These are phyloP conservation scores for Lysiphlebus fabarum DNA, from an alignment of 1,140 invertebrate species.

Conservation along the genomic window DNA sequence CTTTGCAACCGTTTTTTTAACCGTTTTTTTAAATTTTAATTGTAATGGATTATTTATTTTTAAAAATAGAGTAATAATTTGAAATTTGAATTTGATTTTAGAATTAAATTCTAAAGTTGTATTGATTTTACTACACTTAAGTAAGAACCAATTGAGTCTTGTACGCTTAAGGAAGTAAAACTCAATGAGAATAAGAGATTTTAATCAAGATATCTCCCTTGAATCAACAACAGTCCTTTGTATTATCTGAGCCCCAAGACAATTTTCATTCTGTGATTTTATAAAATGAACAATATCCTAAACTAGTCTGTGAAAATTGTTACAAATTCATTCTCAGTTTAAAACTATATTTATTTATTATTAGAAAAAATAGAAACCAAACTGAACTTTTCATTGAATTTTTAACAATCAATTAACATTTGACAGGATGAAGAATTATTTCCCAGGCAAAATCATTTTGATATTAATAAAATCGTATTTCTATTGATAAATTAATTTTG, in stretches of 20 bases:
- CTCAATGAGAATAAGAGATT: background rate
- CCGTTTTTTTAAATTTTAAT: too few species aligned
- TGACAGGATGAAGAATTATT: too few species aligned
- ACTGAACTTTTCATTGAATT: too few species aligned
- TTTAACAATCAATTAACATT: too few species aligned
- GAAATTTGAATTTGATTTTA: background rate
- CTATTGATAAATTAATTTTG: too few species aligned
- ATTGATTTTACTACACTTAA: background rate
- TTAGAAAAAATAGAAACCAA: too few species aligned
- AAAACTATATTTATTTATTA: too few species aligned
- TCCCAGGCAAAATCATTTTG: too few species aligned
- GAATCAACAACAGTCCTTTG: background rate
- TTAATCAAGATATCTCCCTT: conserved; percentile 12
- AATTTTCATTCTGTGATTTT: conserved; percentile 1
- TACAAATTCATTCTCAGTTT: conserved; percentile 43
- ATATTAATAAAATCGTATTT: too few species aligned
- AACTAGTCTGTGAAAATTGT: conserved; percentile 44
- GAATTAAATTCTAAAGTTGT: too few species aligned
- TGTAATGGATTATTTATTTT: too few species aligned
- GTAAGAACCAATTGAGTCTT: conserved; percentile 6
- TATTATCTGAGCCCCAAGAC: background rate
- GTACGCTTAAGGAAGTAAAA: background rate
- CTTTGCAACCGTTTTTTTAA: conserved; percentile 17
- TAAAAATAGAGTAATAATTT: too few species aligned
- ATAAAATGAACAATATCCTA: background rate